Conservation (phyloP, 2,113 vertebrate genomes). For the Nymphicus hollandicus region DNA sequence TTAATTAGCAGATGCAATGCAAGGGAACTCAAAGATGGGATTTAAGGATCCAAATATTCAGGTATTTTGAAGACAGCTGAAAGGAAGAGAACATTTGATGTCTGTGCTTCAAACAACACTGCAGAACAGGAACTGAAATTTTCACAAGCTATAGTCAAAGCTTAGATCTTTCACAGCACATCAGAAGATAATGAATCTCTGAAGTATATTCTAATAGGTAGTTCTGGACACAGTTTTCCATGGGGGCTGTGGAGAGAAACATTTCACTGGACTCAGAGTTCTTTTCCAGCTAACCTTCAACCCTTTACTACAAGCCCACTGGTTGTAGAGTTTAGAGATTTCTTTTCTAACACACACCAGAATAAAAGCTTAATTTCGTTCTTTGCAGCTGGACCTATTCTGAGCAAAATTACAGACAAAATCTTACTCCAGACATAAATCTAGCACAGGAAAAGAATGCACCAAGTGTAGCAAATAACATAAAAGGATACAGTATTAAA, state of each 20-base stretch:
- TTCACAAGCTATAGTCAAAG: neutral
- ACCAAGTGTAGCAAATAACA: neutral
- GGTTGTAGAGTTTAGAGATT: neutral
- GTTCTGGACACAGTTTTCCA: neutral
- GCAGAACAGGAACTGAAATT: neutral
- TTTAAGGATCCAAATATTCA: neutral
- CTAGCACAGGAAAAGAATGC: neutral
- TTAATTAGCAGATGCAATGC: neutral
- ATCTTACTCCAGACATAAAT: neutral
- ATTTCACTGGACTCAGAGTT: neutral
- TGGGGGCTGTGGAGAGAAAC: neutral
- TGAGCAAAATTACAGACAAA: neutral
- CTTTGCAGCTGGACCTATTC: neutral
- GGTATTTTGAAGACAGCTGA: neutral
- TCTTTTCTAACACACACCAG: neutral
- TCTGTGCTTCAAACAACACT: neutral
- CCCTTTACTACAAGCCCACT: neutral
- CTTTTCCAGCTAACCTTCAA: neutral
- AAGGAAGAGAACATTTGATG: neutral
- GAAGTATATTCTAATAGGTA: neutral
- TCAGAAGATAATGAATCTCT: neutral
- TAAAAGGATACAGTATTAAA: neutral
- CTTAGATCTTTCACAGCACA: neutral
- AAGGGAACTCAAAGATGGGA: neutral
- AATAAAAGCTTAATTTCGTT: neutral